These are phyloP conservation scores for Acrocyrtus sp. DNA, from an alignment of 2,888 invertebrate species.

Conservation along the genomic window DNA sequence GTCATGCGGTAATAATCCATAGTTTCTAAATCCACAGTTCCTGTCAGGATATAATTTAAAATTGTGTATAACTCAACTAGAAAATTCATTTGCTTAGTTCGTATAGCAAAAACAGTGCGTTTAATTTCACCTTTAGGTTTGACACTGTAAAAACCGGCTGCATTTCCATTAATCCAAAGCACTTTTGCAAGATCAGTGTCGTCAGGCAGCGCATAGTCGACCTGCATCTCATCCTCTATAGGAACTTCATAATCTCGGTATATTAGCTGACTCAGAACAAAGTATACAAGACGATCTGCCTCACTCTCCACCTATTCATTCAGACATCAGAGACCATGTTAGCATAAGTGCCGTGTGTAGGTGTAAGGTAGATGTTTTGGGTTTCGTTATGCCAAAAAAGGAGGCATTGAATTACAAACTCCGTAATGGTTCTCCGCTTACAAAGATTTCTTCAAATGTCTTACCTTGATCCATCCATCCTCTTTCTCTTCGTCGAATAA, in stretches of 20 bases:
- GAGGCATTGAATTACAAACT: too few relatives aligned
- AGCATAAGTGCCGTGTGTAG: too few relatives aligned
- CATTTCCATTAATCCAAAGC: constrained; percentile 64
- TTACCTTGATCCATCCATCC: constrained; percentile 42
- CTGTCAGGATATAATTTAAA: constrained; percentile 55
- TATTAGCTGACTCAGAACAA: constrained; percentile 65
- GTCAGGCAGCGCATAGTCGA: constrained; percentile 64
- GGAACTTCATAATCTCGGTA: constrained; percentile 65
- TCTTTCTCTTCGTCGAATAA: constrained; percentile 10
- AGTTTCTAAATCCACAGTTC: constrained; percentile 64
- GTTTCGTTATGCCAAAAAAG: too few relatives aligned
- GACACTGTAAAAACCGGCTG: constrained; percentile 66
- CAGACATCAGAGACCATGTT: too few relatives aligned
- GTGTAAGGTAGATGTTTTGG: too few relatives aligned
- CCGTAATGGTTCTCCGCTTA: too few relatives aligned
- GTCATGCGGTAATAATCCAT: constrained; percentile 65
- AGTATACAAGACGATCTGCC: constrained; percentile 64
- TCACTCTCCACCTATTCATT: constrained; percentile 63
- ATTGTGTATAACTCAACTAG: neutral
- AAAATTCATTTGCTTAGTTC: neutral
- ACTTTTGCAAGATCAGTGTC: constrained; percentile 64
- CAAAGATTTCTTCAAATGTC: neutral
- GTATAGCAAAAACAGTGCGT: too few relatives aligned
- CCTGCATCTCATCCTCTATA: constrained; percentile 63
- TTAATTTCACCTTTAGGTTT: constrained; percentile 67